A percentile compares a stretch with the other conserved stretches of the same genome.
Conservation (phyloP, 2,113 vertebrate species). For the Pica pica region DNA sequence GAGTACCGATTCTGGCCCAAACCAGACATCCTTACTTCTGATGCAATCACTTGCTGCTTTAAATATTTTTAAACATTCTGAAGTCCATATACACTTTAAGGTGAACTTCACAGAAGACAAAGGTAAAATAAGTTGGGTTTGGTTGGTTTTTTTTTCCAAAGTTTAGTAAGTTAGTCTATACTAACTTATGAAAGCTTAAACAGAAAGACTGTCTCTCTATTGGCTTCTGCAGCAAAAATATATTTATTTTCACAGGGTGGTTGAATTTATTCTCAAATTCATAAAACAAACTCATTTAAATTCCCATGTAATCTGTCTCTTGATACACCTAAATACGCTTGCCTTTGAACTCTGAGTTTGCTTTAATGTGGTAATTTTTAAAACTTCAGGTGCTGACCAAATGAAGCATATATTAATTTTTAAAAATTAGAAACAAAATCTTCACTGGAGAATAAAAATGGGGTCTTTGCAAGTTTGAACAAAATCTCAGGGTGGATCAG, state of each 20-base stretch:
- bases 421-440: background rate
- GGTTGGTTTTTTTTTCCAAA: rapidly evolving
- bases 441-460: background rate
- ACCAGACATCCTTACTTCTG: background rate
- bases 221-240: background rate
- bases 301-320: background rate
- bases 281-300: background rate
- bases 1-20: background rate
- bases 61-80: background rate
- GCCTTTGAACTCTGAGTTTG: background rate
- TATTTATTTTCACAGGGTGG: background rate
- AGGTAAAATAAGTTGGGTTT: background rate
- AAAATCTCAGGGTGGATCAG: background rate
- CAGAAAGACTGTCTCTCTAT: background rate
- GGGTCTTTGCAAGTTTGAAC: background rate
- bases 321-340: background rate
- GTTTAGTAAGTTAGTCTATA: background rate
- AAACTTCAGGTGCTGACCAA: background rate
- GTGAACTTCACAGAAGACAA: background rate
- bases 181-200: background rate
- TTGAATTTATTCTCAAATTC: background rate
- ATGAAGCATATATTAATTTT: background rate
- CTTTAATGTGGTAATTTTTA: slow-evolving; percentile 10
- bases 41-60: background rate
- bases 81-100: background rate